Percentiles rank a stretch among this genome's conserved stretches.
phyloP scores from a whole-genome alignment of 2,888 invertebrate genomes.

The Glyphotaelius pellucidus region DNA sequence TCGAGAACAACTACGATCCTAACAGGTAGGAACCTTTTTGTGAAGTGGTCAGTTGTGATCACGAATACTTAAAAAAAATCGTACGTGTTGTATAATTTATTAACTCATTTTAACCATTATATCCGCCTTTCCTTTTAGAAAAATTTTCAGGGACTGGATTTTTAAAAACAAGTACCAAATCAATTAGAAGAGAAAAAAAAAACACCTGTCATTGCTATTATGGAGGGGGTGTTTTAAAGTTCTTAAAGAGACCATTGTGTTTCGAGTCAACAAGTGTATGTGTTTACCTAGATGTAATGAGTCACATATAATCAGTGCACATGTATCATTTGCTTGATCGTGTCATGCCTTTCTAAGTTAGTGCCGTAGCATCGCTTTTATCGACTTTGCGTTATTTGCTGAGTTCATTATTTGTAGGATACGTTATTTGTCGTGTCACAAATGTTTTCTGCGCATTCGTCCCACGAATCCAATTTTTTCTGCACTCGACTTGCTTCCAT shows the following conservation, averaged over 20 bases:
- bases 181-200: neutral
- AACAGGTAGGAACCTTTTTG: conserved; percentile 80
- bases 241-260: neutral
- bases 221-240: neutral
- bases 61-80: conserved; percentile 37
- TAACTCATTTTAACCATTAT: neutral
- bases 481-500: no score
- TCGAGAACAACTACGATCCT: conserved; percentile 87
- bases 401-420: neutral
- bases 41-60: neutral
- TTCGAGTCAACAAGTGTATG: neutral
- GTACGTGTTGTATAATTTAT: neutral
- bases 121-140: neutral
- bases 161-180: neutral
- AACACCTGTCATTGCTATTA: neutral
- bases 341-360: neutral
- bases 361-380: neutral
- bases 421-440: no score
- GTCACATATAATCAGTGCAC: no score
- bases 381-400: neutral
- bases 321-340: neutral
- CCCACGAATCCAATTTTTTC: no score
- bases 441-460: neutral
- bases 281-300: neutral
- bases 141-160: neutral